A percentile compares a stretch with the other conserved stretches of the same genome.
These are phyloP conservation scores for Novumbra hubbsi DNA, from an alignment of 2,797 vertebrate species.

Conservation along the genomic window DNA sequence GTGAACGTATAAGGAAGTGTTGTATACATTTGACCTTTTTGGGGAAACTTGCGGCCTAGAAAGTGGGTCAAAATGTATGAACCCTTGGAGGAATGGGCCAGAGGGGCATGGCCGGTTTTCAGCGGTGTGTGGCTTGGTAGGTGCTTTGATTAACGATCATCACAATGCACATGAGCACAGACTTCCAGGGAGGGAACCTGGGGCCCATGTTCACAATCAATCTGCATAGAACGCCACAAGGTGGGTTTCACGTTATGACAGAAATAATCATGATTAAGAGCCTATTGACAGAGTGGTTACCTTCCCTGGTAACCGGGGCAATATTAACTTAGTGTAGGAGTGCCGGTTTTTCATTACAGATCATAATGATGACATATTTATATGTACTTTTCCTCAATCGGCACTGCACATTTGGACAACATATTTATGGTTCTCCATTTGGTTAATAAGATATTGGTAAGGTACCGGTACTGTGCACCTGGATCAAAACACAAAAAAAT, in stretches of 20 bases:
- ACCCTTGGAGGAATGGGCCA: background rate
- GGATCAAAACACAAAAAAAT: background rate
- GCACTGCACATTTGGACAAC: background rate
- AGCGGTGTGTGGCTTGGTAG: background rate
- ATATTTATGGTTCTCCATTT: background rate
- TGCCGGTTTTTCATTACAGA: background rate
- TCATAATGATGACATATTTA: background rate
- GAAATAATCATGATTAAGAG: background rate
- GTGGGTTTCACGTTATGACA: background rate
- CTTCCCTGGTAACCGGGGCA: background rate
- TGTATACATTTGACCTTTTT: slow-evolving; percentile 3
- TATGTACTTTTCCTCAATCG: background rate
- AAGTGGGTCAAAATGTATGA: background rate
- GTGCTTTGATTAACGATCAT: background rate
- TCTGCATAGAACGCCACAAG: background rate
- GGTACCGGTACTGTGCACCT: background rate
- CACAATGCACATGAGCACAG: background rate
- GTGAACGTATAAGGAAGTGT: background rate
- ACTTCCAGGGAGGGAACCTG: background rate
- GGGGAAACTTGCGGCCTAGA: background rate
- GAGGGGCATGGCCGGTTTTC: background rate
- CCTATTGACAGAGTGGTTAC: background rate
- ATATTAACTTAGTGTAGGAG: too few species aligned
- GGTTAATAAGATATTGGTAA: background rate
- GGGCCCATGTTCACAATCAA: background rate